Base-by-base conservation (phyloP, 2,888 invertebrate species). In the Tetragnatha montana region DNA sequence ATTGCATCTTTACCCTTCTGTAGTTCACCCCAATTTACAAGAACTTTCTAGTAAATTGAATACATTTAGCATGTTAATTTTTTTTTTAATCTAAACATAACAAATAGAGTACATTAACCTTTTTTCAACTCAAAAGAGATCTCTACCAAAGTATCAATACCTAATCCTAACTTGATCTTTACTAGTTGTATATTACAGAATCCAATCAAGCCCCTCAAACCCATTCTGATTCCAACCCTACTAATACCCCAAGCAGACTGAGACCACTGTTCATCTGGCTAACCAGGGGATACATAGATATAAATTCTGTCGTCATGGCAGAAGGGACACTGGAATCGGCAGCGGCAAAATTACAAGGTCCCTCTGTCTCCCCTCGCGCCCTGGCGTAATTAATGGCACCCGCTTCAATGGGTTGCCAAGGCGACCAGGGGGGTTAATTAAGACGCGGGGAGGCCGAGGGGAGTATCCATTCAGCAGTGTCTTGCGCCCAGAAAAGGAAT, bases 331-430 rank as follows among this genome's bases (percentile, higher is more conserved):
- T 50, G 79, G 84, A 84, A 89, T 84, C 75, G 84, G 81, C 81
- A 81, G 88, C 84, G 88, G 84, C 84, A 89, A 89, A 89, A 89
- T 89, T 89, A 89, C 84, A 89, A 89, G 88, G 88, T 84, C 80
- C 75, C 88, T 81, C 50, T 84, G 84, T 80, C 88, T 84, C 81
- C 79, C 74, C 35, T 70, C 19, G 79, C 83, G 76, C 73, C 68
- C 79, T 89, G 84, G 80, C 78, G 88, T 89, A 89, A 89, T 89
- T 89, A 89, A 89, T 89, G 88, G 75, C 84, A 71, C 50, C 74
- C 84, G 88, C 71, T 73, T 75, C 75, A 84, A 89, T 84, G 84
- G 88, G 88, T 89, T 89, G 80, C 84, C 88, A 47, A 73, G 88
- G 88, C 74, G 79, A 89, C 84, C 69, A 47, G 75, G 86, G 80